Evolutionary conservation across 2,113 vertebrate genomes (phyloP).

Genomic region (Rhinopomastus cyanomelas): DNA sequence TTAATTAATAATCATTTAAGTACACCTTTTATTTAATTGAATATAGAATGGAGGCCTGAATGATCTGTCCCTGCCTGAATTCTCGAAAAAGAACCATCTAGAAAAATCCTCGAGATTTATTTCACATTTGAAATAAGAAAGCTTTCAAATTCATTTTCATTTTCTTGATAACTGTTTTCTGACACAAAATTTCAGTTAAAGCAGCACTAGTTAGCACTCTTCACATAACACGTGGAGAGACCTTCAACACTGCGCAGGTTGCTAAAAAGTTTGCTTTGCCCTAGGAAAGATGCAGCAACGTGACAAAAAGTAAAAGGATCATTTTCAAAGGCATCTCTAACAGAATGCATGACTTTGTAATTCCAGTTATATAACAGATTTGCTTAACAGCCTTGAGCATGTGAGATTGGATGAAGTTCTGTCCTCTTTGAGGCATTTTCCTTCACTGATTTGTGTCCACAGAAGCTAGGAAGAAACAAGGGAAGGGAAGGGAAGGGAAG

Average conservation of each 20-base stretch:
- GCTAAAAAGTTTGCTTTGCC: not conserved
- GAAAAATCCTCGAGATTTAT: not conserved
- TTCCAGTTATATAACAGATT: not conserved
- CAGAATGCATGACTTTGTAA: not conserved
- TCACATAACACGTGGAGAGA: not conserved
- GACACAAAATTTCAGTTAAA: not conserved
- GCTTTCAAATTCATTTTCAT: not conserved
- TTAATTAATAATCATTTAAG: not conserved
- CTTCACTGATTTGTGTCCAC: not conserved
- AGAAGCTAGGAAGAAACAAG: not conserved
- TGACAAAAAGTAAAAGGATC: not conserved
- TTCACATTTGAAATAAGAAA: not conserved
- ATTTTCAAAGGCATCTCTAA: not conserved
- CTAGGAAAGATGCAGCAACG: not conserved
- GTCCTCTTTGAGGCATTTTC: not conserved
- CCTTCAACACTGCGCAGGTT: not conserved
- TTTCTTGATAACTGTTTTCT: not conserved
- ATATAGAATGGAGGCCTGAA: not conserved
- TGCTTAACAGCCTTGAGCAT: not conserved
- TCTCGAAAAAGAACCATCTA: not conserved
- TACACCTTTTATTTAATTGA: not conserved
- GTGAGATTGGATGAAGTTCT: not conserved
- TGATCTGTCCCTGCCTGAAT: not conserved
- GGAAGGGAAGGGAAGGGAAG: too few relatives aligned
- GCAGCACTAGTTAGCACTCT: not conserved